Percentiles rank a stretch among this genome's conserved stretches.
Conservation (phyloP, 2,113 vertebrate genomes). For the Phaethon lepturus region DNA sequence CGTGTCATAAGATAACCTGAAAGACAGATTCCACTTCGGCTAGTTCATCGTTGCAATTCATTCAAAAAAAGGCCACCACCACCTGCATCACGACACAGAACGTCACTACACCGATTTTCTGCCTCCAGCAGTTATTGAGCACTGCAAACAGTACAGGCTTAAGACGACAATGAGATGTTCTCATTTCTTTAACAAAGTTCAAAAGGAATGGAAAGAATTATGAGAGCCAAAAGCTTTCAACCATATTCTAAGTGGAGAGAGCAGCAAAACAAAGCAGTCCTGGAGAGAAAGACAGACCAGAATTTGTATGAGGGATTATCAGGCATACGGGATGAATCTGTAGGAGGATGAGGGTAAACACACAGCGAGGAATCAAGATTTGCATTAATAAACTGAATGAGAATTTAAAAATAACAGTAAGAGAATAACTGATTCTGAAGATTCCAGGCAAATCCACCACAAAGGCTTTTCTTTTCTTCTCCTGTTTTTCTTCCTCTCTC, state of each 20-base stretch:
- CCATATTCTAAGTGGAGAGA: not conserved
- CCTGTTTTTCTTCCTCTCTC: not conserved
- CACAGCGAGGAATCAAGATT: constrained; percentile 44
- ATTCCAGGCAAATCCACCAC: constrained; percentile 53
- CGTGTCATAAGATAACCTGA: fast-evolving
- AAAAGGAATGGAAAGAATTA: not conserved
- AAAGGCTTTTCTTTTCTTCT: constrained; percentile 32
- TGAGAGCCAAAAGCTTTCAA: constrained; percentile 15
- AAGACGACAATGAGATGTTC: not conserved
- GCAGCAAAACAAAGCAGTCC: constrained; percentile 4
- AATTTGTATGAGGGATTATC: constrained; percentile 66
- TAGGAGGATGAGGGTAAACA: constrained; percentile 33
- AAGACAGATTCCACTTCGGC: not conserved
- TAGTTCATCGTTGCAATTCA: not conserved
- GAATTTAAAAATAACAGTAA: constrained; percentile 42
- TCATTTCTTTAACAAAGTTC: not conserved
- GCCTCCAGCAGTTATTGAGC: not conserved
- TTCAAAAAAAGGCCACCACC: not conserved
- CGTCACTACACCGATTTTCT: not conserved
- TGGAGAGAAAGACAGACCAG: not conserved
- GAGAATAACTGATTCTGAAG: constrained; percentile 28
- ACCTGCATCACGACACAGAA: not conserved
- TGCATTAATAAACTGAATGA: constrained; percentile 20
- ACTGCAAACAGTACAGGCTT: not conserved
- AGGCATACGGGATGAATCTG: constrained; percentile 28